These are phyloP conservation scores for Gymnogyps californianus DNA, from an alignment of 2,113 vertebrate genomes.

Conservation along the genomic window DNA sequence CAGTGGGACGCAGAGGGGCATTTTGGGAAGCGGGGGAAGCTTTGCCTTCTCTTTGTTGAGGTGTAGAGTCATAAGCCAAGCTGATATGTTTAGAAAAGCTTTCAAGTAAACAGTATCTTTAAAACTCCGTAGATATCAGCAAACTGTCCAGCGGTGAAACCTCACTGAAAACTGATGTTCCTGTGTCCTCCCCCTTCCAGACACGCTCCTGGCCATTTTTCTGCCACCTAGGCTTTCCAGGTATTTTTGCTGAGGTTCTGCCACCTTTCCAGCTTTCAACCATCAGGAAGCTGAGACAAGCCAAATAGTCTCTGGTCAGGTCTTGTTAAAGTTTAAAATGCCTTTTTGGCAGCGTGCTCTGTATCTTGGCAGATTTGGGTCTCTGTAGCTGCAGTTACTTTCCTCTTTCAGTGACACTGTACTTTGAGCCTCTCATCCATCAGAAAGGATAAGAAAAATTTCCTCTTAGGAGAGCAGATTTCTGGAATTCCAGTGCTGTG, in stretches of 20 bases:
- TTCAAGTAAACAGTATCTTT: neutral
- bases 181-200: neutral
- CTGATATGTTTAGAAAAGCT: neutral
- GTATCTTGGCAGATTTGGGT: neutral
- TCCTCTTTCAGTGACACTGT: constrained; percentile 9
- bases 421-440: neutral
- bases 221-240: neutral
- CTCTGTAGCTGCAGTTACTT: neutral
- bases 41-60: neutral
- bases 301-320: neutral
- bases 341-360: neutral
- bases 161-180: neutral
- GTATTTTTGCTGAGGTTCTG: neutral
- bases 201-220: neutral
- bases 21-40: fast-evolving
- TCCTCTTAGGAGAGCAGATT: neutral
- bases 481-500: neutral
- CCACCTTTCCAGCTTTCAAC: neutral
- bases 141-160: neutral
- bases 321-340: constrained; percentile 6
- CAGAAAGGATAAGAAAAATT: neutral
- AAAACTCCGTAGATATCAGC: neutral
- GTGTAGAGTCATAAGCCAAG: neutral
- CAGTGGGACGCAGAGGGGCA: neutral
- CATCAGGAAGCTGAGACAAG: constrained; percentile 3